Evolutionary conservation across 2,888 invertebrate species (phyloP), one percentile per base, ranked within the genome.

Genomic region (Tetranychus piercei): DNA sequence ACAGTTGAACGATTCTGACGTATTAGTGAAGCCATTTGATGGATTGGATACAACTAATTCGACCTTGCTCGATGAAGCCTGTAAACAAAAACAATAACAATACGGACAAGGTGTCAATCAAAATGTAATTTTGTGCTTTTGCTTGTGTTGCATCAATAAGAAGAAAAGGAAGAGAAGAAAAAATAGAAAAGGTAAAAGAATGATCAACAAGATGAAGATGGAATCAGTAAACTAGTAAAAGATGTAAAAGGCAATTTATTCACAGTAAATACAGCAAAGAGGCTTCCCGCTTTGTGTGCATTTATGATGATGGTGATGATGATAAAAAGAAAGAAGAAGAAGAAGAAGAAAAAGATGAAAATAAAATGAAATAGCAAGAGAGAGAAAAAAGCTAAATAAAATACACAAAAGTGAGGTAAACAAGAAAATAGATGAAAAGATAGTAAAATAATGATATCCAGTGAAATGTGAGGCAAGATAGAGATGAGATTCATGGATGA

Each of bases 251-350:
- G 66, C 18, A 20, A 66, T 66, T 20, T 66, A 18, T 20, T 20
- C 18, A 66, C 66, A 20, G 7, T 66, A 66, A 18, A 66, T 66
- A 34, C 34, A 34, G 34, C 34, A 34, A 34, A 34, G 34, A 34
- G 34, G 34, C 34, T 34, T 34, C n/a, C 66, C 66, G 20, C 66
- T 66, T 66, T 66, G 34, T 34, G 34, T 34, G 34, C 34, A 34
- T 34, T 34, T 34, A 34, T 34, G 34, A 34, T 34, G 34, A 34
- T 65, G 44, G 18, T 44, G 20, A 15, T 73, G 55, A 73, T n/a
- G 11, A 73, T 34, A 34, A 73, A 22, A 34, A 43, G 72, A 71
- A 72, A 73, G 15, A 34, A 73, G 6, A 34, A 43, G 72, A 71
- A 72, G n/a, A 69, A 20, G 55, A 70, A 65, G n/a, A 22, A 15